Evolutionary conservation across 2,888 invertebrate species (phyloP).

Genomic region (Bellardia bayeri): DNA sequence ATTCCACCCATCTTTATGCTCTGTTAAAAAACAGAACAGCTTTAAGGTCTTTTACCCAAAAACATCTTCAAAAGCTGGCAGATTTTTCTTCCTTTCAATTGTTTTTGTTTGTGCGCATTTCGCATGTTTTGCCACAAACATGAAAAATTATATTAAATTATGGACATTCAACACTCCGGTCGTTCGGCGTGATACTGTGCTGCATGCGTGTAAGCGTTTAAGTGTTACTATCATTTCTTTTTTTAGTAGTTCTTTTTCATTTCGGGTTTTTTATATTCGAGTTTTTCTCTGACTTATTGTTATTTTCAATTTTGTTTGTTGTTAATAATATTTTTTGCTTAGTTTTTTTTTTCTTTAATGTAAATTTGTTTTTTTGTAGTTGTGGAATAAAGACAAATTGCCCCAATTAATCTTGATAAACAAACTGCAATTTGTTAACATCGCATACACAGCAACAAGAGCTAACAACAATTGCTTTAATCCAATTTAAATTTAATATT

Average conservation of each 20-base stretch:
- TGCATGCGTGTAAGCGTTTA: constrained; percentile 7
- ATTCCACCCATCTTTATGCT: constrained; percentile 29
- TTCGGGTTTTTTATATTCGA: not conserved
- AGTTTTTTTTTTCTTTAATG: constrained; percentile 6
- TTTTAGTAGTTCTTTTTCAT: not conserved
- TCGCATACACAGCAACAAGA: not conserved
- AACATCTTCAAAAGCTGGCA: constrained; percentile 6
- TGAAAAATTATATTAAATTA: constrained; percentile 66
- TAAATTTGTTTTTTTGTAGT: not conserved
- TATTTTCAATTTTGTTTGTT: constrained; percentile 34
- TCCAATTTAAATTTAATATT: constrained; percentile 53
- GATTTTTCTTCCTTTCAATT: constrained; percentile 15
- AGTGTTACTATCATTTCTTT: not conserved
- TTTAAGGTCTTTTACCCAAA: constrained; percentile 43
- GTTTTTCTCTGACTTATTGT: not conserved
- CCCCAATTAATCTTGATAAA: constrained; percentile 69
- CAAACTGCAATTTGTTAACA: constrained; percentile 66
- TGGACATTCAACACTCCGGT: constrained; percentile 41
- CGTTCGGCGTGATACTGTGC: not conserved
- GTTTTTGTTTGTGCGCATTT: constrained; percentile 12
- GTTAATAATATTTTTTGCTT: constrained; percentile 9
- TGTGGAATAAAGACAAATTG: constrained; percentile 59
- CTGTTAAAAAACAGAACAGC: constrained; percentile 8
- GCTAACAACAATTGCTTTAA: constrained; percentile 30
- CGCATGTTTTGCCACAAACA: constrained; percentile 6